These are phyloP conservation scores for Indri indri DNA, from an alignment of 2,113 vertebrate genomes.

Conservation along the genomic window DNA sequence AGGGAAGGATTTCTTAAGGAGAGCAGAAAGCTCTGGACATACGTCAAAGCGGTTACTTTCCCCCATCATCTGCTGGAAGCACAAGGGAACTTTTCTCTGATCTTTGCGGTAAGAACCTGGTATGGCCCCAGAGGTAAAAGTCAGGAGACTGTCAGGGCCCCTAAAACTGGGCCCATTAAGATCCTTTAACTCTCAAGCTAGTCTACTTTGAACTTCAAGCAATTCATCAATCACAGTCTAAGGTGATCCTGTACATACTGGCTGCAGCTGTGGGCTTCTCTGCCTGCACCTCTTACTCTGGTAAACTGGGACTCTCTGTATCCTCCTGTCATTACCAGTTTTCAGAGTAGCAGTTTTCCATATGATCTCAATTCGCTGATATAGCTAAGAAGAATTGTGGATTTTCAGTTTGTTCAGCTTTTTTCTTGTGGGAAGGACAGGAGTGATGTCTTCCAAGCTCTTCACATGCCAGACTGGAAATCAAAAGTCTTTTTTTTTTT, in stretches of 20 bases:
- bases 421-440: background rate
- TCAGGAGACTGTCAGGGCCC: background rate
- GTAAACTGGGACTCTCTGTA: background rate
- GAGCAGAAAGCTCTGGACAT: background rate
- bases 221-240: background rate
- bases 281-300: background rate
- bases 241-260: fast-evolving
- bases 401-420: background rate
- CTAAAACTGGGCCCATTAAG: no score
- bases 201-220: background rate
- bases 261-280: no score
- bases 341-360: background rate
- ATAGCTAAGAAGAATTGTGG: no score
- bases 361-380: no score
- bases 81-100: background rate
- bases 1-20: background rate
- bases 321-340: background rate
- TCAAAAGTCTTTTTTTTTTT: background rate
- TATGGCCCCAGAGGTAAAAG: background rate
- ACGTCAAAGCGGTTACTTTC: background rate
- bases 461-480: background rate
- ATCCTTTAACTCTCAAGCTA: background rate
- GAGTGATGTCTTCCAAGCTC: background rate
- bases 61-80: background rate
- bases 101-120: background rate